These are phyloP conservation scores for Phytoseiulus persimilis DNA, from an alignment of 2,888 invertebrate genomes.

Conservation along the genomic window DNA sequence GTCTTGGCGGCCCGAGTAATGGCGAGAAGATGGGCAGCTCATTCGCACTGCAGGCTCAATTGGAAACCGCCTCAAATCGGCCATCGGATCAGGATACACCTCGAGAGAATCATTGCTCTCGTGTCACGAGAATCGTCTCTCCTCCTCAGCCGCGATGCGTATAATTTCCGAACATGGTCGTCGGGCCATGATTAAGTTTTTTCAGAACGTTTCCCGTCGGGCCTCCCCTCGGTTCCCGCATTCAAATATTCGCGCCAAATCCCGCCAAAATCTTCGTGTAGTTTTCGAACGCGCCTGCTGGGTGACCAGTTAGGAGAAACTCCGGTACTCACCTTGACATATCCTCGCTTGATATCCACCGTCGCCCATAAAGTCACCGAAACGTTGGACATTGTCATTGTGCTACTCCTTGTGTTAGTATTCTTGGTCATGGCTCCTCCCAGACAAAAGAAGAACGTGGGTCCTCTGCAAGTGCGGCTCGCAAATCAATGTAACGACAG, in stretches of 20 bases:
- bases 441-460: not conserved
- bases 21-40: too few relatives aligned
- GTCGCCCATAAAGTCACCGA: not conserved
- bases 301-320: not conserved
- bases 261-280: conserved; percentile 16
- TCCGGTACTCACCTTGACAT: not conserved
- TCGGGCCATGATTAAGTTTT: too few relatives aligned
- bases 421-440: not conserved
- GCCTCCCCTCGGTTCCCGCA: not conserved
- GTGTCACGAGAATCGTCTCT: too few relatives aligned
- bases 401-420: not conserved
- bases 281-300: not conserved
- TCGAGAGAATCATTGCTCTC: too few relatives aligned
- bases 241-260: conserved; percentile 18
- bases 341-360: not conserved
- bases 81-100: too few relatives aligned
- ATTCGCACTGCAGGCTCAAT: too few relatives aligned
- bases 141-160: too few relatives aligned
- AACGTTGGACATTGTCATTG: not conserved
- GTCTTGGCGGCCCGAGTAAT: too few relatives aligned
- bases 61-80: too few relatives aligned
- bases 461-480: not conserved
- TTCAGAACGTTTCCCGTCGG: too few relatives aligned
- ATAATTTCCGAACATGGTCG: too few relatives aligned
- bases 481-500: not conserved